These are phyloP conservation scores for Bucco capensis DNA, from an alignment of 2,113 vertebrate genomes.

Conservation along the genomic window DNA sequence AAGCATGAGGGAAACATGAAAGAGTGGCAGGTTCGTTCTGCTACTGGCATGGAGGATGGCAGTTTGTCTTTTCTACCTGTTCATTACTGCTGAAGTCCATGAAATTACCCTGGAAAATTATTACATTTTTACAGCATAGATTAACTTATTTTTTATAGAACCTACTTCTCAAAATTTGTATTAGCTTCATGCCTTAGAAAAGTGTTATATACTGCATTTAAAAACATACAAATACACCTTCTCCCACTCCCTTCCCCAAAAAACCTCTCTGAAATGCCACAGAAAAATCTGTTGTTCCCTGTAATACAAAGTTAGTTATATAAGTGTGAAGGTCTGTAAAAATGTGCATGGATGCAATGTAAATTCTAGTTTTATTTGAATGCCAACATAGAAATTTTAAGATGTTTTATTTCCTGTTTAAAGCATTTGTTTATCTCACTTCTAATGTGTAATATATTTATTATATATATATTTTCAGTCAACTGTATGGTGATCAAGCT, in stretches of 20 bases:
- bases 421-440: background rate
- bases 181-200: background rate
- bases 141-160: background rate
- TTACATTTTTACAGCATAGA: background rate
- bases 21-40: background rate
- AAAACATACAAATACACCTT: background rate
- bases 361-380: background rate
- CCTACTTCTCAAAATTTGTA: background rate
- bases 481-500: slow-evolving; percentile 95
- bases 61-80: background rate
- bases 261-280: background rate
- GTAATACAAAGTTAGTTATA: background rate
- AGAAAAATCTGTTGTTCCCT: background rate
- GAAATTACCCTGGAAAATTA: background rate
- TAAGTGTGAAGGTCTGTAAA: background rate
- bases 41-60: background rate
- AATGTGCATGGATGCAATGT: background rate
- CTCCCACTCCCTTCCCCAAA: accelerated
- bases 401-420: background rate
- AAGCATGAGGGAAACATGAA: background rate
- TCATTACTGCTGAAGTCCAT: background rate
- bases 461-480: slow-evolving; percentile 73
- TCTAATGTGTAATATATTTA: background rate
- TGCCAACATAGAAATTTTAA: background rate
- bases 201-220: background rate